Percentiles rank a stretch among this genome's conserved stretches.
Evolutionary conservation across 2,797 vertebrate genomes (phyloP).

Genomic region (Manis pentadactyla): DNA sequence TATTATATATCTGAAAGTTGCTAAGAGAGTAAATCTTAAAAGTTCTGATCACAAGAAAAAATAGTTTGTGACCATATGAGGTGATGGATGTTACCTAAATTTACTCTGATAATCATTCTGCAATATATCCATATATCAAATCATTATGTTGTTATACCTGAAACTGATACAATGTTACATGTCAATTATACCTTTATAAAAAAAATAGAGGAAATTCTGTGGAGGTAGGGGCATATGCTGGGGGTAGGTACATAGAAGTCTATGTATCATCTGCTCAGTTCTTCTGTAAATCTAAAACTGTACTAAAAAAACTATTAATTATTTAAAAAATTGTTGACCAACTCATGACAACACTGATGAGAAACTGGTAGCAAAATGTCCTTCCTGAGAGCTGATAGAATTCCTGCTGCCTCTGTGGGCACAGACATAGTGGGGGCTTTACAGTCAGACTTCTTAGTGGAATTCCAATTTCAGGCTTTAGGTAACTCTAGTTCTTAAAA

Average conservation of each 20-base stretch:
- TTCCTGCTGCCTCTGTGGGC: not conserved
- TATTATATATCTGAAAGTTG: not conserved
- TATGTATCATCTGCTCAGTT: not conserved
- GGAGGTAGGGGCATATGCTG: not conserved
- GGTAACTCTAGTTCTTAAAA: not conserved
- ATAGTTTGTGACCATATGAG: not conserved
- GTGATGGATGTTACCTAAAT: not conserved
- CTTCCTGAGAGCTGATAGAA: not conserved
- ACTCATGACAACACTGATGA: not conserved
- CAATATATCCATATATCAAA: not conserved
- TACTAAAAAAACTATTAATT: not conserved
- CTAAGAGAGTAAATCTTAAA: not conserved
- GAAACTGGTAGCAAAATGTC: not conserved
- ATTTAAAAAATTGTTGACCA: conserved; percentile 29
- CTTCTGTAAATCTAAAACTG: conserved; percentile 4
- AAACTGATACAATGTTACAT: not conserved
- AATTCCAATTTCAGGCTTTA: not conserved
- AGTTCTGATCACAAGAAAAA: not conserved
- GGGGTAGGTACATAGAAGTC: not conserved
- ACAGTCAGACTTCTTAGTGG: not conserved
- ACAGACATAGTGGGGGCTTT: no score
- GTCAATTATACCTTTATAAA: not conserved
- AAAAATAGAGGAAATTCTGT: not conserved
- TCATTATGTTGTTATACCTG: not conserved
- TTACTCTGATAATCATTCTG: not conserved